Conservation (phyloP, 2,888 invertebrate genomes). For the Pogonocherus hispidulus region DNA sequence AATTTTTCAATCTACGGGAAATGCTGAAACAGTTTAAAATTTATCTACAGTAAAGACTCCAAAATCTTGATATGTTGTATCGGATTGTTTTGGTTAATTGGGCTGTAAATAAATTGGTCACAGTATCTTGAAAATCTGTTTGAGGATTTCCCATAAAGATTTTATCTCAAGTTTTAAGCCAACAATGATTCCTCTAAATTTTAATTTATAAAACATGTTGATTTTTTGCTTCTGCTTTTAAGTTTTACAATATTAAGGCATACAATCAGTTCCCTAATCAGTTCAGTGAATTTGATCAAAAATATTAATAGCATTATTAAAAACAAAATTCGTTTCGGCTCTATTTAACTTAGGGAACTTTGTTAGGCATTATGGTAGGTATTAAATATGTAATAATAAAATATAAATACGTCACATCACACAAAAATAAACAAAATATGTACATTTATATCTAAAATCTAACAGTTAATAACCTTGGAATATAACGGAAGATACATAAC, state of each 20-base stretch:
- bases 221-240: constrained; percentile 36
- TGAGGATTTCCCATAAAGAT: constrained; percentile 34
- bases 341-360: constrained; percentile 36
- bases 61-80: constrained; percentile 38
- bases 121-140: constrained; percentile 8
- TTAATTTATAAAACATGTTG: constrained; percentile 28
- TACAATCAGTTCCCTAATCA: constrained; percentile 41
- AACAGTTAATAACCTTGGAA: constrained; percentile 43
- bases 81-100: constrained; percentile 14
- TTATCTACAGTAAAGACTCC: constrained; percentile 29
- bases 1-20: constrained; percentile 44
- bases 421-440: constrained; percentile 56
- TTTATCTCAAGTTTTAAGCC: constrained; percentile 37
- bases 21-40: constrained; percentile 31
- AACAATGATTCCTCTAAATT: constrained; percentile 39
- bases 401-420: constrained; percentile 62
- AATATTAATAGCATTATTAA: constrained; percentile 2
- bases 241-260: constrained; percentile 43
- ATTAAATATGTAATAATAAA: constrained; percentile 54
- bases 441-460: constrained; percentile 53
- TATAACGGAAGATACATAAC: constrained; percentile 17
- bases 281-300: constrained; percentile 14
- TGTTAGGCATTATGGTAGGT: constrained; percentile 53
- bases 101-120: constrained; percentile 27
- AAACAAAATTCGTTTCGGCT: neutral